A percentile compares a stretch with the other conserved stretches of the same genome.
These are phyloP conservation scores for Pedicia rivosa DNA, from an alignment of 2,888 invertebrate genomes.

Conservation along the genomic window DNA sequence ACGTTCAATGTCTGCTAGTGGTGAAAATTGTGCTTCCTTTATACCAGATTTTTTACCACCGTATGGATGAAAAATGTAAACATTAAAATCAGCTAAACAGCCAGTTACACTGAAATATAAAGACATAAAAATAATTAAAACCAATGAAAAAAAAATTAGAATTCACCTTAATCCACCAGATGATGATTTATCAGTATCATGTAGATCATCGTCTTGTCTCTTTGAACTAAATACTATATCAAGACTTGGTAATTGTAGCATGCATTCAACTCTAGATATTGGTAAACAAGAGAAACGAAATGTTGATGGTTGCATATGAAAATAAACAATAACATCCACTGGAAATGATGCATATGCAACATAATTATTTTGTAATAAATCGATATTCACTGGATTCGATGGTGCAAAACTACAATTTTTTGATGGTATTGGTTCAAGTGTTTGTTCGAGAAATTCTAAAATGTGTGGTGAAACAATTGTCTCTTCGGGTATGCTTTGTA, in stretches of 20 bases:
- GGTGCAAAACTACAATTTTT: conserved; percentile 31
- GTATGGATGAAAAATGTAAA: conserved; percentile 97
- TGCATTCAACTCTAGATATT: conserved; percentile 87
- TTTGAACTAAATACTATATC: conserved; percentile 95
- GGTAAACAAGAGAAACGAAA: conserved; percentile 93
- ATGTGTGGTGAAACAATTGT: conserved; percentile 96
- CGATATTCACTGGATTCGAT: conserved; percentile 32
- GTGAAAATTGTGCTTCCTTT: conserved; percentile 75
- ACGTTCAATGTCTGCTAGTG: conserved; percentile 71
- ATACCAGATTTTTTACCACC: conserved; percentile 69
- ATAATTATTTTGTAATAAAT: conserved; percentile 49
- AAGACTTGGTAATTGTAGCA: conserved; percentile 88
- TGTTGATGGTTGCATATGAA: conserved; percentile 95
- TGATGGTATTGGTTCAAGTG: conserved; percentile 83
- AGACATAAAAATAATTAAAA: conserved; percentile 55
- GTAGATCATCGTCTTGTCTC: conserved; percentile 54
- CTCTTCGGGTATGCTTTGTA: conserved; percentile 95
- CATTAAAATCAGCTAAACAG: conserved; percentile 90
- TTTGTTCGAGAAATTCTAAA: conserved; percentile 92
- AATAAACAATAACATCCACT: conserved; percentile 95
- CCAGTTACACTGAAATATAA: conserved; percentile 71
- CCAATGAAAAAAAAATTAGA: too few species aligned
- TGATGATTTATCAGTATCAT: conserved; percentile 23
- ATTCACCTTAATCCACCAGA: conserved; percentile 24
- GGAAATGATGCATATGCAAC: conserved; percentile 90